Evolutionary conservation across 2,888 invertebrate genomes (phyloP).

Genomic region (Kuschelorhynchus macadamiae): DNA sequence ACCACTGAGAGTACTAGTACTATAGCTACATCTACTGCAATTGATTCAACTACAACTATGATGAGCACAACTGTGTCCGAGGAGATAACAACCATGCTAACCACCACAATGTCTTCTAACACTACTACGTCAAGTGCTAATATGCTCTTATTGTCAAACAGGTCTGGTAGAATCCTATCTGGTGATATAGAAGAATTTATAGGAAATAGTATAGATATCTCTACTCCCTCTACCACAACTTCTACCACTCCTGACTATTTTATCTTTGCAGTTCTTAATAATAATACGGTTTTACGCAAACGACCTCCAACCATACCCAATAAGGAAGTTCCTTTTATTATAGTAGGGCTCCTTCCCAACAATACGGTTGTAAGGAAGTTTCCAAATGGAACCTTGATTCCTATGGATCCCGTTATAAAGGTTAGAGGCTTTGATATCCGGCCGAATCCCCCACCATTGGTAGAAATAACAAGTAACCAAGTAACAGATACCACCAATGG

Average conservation of each 20-base stretch:
- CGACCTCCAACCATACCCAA: constrained; percentile 78
- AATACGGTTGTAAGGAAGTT: constrained; percentile 85
- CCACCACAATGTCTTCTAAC: constrained; percentile 30
- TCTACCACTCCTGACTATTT: constrained; percentile 74
- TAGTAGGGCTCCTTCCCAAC: constrained; percentile 84
- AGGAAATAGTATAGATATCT: constrained; percentile 56
- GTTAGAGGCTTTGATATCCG: constrained; percentile 75
- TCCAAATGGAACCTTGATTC: constrained; percentile 84
- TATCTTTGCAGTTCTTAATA: constrained; percentile 83
- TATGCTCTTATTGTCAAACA: constrained; percentile 46
- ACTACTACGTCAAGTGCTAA: constrained; percentile 24
- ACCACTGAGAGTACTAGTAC: constrained; percentile 44
- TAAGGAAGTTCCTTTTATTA: constrained; percentile 80
- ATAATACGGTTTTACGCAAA: constrained; percentile 85
- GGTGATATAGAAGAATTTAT: constrained; percentile 55
- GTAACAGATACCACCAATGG: constrained; percentile 67
- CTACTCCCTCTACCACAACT: constrained; percentile 54
- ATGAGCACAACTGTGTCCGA: constrained; percentile 11
- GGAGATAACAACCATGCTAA: constrained; percentile 28
- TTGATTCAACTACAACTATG: constrained; percentile 30
- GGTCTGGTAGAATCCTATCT: constrained; percentile 59
- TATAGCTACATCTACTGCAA: constrained; percentile 26
- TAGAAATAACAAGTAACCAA: constrained; percentile 78
- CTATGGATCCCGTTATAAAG: constrained; percentile 72
- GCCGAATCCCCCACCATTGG: constrained; percentile 71